Base-by-base conservation (phyloP, 2,888 invertebrate genomes). In the Chrysina gloriosa region DNA sequence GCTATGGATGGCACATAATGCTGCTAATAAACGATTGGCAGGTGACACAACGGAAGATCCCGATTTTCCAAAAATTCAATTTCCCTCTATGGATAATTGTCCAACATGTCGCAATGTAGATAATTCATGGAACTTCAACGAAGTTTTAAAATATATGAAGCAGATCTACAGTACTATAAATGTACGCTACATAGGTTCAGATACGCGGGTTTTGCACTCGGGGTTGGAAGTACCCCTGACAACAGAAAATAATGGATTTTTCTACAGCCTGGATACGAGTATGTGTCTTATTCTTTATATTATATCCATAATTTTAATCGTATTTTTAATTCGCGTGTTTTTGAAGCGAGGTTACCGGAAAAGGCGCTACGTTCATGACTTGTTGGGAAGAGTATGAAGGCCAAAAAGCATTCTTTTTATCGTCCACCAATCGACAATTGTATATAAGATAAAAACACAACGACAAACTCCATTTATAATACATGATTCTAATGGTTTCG, bases 1-100 rank as follows among this genome's bases (percentile, higher is more conserved):
- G 97, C 84, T 98, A 21, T 98, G 98, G 98, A 87, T 87, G 76
- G 93, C 95, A 0, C 98, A 98, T 80, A 98, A 98, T 81, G 90
- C 91, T 82, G 98, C 96, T 0, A 99, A 99, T 82, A 85, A 90
- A 72, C 88, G 98, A 73, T 85, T 99, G 23, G 88, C 93, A 19
- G 94, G 95, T 0, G 96, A 97, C 81, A 72, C 84, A 2, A 94
- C 96, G 0, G 97, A 98, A 83, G 98, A 99, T 84, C 96, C 97
- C 0, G 82, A 87, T 63, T 90, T 91, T 82, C 96, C 94, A 0
- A 99, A 99, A 83, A 85, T 92, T 67, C 94, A 95, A 81, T 99
- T 95, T 81, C 99, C 99, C 0, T 74, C 70, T 5, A 77, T 81
- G 1, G 77, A 82, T 2, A 85, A 88, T 67, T 98, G 98, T 82